Percentiles rank a stretch among this genome's conserved stretches.
phyloP scores from a whole-genome alignment of 2,797 vertebrate species.

The Thunnus albacares region DNA sequence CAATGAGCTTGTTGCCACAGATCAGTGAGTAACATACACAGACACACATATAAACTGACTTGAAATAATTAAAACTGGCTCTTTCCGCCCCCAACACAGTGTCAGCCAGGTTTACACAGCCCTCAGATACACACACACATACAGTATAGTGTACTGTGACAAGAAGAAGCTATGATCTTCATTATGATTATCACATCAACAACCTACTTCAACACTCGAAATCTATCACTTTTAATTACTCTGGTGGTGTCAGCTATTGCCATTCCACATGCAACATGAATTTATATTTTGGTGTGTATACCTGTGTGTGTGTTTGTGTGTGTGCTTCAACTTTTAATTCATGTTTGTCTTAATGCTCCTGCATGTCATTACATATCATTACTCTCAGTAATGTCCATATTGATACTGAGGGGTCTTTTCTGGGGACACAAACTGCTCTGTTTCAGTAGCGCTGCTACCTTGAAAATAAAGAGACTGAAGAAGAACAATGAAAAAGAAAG shows the following conservation, averaged over 20 bases:
- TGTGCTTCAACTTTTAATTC: neutral
- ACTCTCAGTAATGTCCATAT: neutral
- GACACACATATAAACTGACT: constrained; percentile 18
- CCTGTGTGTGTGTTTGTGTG: constrained; percentile 1
- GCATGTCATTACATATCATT: constrained; percentile 10
- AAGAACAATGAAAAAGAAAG: neutral
- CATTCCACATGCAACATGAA: neutral
- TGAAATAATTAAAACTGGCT: constrained; percentile 23
- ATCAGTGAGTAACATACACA: constrained; percentile 15
- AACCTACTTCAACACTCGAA: constrained; percentile 38
- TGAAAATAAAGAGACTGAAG: neutral
- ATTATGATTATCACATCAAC: constrained; percentile 51
- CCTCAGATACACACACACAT: neutral
- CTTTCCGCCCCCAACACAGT: constrained; percentile 8
- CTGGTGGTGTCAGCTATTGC: constrained; percentile 42
- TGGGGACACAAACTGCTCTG: neutral
- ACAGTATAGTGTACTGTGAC: constrained; percentile 2
- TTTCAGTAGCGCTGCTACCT: neutral
- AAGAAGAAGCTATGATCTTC: constrained; percentile 26
- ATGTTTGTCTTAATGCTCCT: constrained; percentile 16
- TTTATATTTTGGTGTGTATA: neutral
- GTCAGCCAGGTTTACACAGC: constrained; percentile 1
- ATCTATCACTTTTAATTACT: constrained; percentile 67
- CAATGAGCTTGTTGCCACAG: neutral
- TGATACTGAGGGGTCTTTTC: neutral